These are phyloP conservation scores for Clarias macrocephalus DNA, from an alignment of 2,113 vertebrate genomes.

Conservation along the genomic window DNA sequence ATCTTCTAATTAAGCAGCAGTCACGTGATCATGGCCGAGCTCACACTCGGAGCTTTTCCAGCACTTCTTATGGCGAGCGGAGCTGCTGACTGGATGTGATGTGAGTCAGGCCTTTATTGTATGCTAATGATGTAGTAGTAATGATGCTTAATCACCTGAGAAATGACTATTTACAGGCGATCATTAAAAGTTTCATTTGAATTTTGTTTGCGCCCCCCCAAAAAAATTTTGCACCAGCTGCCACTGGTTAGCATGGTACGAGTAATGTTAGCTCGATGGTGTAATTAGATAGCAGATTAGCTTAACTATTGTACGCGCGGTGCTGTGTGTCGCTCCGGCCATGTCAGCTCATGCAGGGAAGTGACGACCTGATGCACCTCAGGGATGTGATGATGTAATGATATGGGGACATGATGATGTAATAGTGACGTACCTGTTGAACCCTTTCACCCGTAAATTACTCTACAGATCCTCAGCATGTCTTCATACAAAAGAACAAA, in stretches of 20 bases:
- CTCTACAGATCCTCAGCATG: conserved; percentile 20
- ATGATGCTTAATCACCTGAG: too few relatives aligned
- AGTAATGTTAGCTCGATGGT: not conserved
- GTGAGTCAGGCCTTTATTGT: too few relatives aligned
- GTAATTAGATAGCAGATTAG: not conserved
- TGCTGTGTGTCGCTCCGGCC: not conserved
- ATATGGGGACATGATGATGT: not conserved
- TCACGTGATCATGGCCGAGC: too few relatives aligned
- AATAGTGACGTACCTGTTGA: conserved; percentile 34
- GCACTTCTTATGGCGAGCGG: too few relatives aligned
- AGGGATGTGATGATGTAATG: not conserved
- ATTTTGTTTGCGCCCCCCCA: too few relatives aligned
- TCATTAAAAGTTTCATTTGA: too few relatives aligned
- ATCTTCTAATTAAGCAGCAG: too few relatives aligned
- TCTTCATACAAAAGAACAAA: conserved; percentile 40
- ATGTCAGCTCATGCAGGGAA: not conserved
- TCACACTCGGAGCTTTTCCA: too few relatives aligned
- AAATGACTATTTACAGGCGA: too few relatives aligned
- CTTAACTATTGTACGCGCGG: not conserved
- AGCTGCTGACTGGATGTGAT: too few relatives aligned
- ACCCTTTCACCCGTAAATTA: conserved; percentile 34
- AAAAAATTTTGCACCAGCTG: not conserved
- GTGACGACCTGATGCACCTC: not conserved
- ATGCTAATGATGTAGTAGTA: too few relatives aligned
- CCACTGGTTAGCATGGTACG: not conserved